Conservation (phyloP, 2,797 vertebrate species). For the Poliocrania exsul region DNA sequence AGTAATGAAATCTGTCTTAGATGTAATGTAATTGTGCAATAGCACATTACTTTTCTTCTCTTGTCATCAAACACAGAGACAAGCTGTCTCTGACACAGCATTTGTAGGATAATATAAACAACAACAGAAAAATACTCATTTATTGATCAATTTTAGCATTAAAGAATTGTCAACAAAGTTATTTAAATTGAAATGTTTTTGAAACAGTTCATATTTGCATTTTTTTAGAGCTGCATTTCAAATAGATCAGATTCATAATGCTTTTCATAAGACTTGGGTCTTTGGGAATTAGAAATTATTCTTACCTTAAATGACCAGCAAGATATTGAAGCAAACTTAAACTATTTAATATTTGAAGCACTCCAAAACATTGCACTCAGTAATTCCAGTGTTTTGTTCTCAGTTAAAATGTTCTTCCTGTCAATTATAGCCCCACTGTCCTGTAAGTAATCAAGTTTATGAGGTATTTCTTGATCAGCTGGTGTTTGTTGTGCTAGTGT, state of each 20-base stretch:
- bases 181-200: background rate
- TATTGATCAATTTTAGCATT: background rate
- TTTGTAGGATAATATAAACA: background rate
- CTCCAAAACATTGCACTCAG: background rate
- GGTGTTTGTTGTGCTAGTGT: background rate
- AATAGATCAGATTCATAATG: background rate
- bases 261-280: background rate
- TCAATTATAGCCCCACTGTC: background rate
- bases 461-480: background rate
- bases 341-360: background rate
- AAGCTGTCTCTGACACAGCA: background rate
- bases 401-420: background rate
- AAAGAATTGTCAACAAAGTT: background rate
- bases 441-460: background rate
- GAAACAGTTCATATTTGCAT: background rate
- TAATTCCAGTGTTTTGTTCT: background rate
- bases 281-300: background rate
- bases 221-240: background rate
- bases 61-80: background rate
- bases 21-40: background rate
- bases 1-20: background rate
- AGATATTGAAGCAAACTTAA: background rate
- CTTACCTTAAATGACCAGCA: background rate
- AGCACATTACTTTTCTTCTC: background rate
- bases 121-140: background rate